These are phyloP conservation scores for Agapornis canus DNA, from an alignment of 2,797 vertebrate species.

Conservation along the genomic window DNA sequence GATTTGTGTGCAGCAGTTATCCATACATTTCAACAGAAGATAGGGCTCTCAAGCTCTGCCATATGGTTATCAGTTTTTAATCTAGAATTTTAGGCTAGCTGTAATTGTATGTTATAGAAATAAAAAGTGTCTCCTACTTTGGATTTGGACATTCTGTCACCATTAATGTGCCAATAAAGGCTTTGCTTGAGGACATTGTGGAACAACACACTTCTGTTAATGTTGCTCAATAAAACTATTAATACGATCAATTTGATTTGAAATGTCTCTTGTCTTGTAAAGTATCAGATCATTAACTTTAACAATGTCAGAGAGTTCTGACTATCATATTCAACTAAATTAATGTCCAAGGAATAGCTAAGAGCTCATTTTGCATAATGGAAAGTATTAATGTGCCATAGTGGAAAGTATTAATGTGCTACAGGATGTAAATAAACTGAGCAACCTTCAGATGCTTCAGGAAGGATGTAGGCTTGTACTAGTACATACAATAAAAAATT, in stretches of 20 bases:
- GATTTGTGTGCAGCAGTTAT: background rate
- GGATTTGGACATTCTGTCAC: constrained; percentile 15
- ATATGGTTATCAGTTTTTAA: background rate
- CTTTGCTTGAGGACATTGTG: constrained; percentile 43
- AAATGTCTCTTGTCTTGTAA: constrained; percentile 71
- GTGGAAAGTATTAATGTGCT: constrained; percentile 34
- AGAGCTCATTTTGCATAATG: constrained; percentile 37
- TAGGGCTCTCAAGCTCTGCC: background rate
- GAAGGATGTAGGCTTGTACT: background rate
- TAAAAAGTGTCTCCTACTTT: constrained; percentile 25
- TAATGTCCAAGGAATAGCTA: constrained; percentile 62
- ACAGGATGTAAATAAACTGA: constrained; percentile 29
- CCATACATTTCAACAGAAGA: background rate
- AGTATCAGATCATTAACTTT: constrained; percentile 71
- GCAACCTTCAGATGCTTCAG: constrained; percentile 8
- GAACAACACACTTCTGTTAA: constrained; percentile 55
- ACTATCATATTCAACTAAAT: constrained; percentile 56
- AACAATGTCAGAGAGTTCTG: constrained; percentile 60
- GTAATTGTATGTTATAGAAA: constrained; percentile 25
- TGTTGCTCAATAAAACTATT: constrained; percentile 70
- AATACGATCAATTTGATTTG: constrained; percentile 68
- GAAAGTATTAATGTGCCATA: constrained; percentile 24
- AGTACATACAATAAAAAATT: background rate
- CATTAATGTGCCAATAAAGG: constrained; percentile 52
- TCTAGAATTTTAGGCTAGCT: constrained; percentile 21